Percentiles rank a stretch among this genome's conserved stretches.
Conservation (phyloP, 2,888 invertebrate genomes). For the Gryllus longicercus region DNA sequence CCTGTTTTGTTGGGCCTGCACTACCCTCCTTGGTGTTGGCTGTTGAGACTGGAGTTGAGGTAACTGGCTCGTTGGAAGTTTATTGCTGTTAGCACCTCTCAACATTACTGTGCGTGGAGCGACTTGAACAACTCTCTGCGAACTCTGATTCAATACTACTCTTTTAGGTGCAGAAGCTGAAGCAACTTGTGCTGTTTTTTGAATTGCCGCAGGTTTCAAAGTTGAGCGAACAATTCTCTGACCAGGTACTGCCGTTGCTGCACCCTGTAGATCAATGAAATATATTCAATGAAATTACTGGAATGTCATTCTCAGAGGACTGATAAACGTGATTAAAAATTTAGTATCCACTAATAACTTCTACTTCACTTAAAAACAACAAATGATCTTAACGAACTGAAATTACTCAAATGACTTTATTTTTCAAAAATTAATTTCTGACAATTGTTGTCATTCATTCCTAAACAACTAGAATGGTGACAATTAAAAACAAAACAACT, state of each 20-base stretch:
- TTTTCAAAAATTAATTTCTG: too few relatives aligned
- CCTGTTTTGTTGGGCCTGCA: neutral
- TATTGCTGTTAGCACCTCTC: slow-evolving; percentile 24
- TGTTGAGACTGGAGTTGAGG: neutral
- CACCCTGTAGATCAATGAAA: too few relatives aligned
- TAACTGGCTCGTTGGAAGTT: neutral
- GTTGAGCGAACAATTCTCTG: slow-evolving; percentile 27
- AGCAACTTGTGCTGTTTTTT: neutral
- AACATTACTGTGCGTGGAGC: slow-evolving; percentile 24
- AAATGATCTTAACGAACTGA: too few relatives aligned
- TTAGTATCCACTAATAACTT: too few relatives aligned
- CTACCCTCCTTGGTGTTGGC: neutral
- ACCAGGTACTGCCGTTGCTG: neutral
- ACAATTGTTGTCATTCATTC: too few relatives aligned
- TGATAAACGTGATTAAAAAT: too few relatives aligned
- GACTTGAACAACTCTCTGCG: neutral
- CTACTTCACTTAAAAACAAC: too few relatives aligned
- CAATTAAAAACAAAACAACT: too few relatives aligned
- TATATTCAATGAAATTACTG: too few relatives aligned
- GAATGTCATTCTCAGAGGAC: too few relatives aligned
- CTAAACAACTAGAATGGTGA: too few relatives aligned
- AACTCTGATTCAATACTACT: neutral
- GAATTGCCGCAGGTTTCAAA: neutral
- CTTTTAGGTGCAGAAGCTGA: neutral
- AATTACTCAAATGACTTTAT: too few relatives aligned